A percentile compares a stretch with the other conserved stretches of the same genome.
These are phyloP conservation scores for Leptinotarsa juncta DNA, from an alignment of 2,888 invertebrate species.

Conservation along the genomic window DNA sequence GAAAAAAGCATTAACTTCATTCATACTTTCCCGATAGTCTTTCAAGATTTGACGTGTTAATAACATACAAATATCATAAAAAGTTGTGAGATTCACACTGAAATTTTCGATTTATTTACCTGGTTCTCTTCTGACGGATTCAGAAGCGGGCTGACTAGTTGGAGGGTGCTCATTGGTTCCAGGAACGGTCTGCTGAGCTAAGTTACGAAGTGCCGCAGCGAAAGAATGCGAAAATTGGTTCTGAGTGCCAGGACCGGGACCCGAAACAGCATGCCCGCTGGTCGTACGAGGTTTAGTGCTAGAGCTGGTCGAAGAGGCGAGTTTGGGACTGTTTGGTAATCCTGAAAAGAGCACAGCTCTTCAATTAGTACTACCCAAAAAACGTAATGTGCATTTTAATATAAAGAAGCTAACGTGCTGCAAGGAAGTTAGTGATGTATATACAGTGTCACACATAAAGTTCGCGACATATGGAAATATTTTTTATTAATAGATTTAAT, in stretches of 20 bases:
- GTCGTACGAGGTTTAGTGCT: conserved; percentile 60
- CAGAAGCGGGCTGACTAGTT: conserved; percentile 49
- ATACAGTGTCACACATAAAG: too few species aligned
- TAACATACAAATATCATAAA: too few species aligned
- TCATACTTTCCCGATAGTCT: too few species aligned
- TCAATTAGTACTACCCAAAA: too few species aligned
- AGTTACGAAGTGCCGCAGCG: conserved; percentile 89
- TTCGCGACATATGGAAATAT: too few species aligned
- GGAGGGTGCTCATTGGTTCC: conserved; percentile 60
- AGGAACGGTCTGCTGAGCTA: conserved; percentile 91
- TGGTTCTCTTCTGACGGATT: conserved; percentile 58
- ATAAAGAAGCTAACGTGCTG: too few species aligned
- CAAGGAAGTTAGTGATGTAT: too few species aligned
- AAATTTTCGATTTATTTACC: conserved; percentile 46
- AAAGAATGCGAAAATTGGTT: conserved; percentile 74
- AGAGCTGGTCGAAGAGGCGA: conserved; percentile 54
- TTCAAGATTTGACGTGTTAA: too few species aligned
- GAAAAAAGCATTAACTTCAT: too few species aligned
- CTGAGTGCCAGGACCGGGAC: conserved; percentile 63
- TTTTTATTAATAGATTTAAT: too few species aligned
- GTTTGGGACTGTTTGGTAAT: conserved; percentile 27
- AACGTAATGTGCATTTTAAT: too few species aligned
- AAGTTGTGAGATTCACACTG: too few species aligned
- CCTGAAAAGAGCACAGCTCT: conserved; percentile 44
- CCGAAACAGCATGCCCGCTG: conserved; percentile 61